Conservation (phyloP, 2,113 vertebrate species). For the Climacteris rufus region DNA sequence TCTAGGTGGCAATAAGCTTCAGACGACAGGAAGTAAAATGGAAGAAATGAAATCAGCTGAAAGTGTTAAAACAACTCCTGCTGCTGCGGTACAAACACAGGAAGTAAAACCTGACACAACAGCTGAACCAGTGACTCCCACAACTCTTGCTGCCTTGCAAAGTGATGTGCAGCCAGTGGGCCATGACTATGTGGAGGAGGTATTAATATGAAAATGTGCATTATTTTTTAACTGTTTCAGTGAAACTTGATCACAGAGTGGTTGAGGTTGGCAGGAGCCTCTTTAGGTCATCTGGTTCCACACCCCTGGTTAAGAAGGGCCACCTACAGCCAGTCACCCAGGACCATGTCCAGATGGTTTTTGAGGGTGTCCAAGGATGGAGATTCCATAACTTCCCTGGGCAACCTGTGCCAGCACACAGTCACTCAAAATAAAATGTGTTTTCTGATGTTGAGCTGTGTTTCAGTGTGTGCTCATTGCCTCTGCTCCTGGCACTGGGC, state of each 20-base stretch:
- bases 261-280: not conserved
- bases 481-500: not conserved
- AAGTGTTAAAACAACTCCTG: constrained; percentile 71
- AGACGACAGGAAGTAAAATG: constrained; percentile 83
- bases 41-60: constrained; percentile 87
- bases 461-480: not conserved
- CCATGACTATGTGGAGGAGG: constrained; percentile 98
- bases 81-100: constrained; percentile 67
- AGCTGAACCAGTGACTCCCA: constrained; percentile 81
- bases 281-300: not conserved
- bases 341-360: not conserved
- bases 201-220: constrained; percentile 50
- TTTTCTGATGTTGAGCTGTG: not conserved
- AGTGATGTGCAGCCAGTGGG: constrained; percentile 97
- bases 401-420: not conserved
- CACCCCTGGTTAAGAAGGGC: not conserved
- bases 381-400: not conserved
- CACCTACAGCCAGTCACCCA: not conserved
- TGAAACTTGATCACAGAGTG: not conserved
- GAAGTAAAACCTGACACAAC: constrained; percentile 81
- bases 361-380: not conserved
- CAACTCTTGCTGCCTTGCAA: constrained; percentile 88
- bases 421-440: not conserved
- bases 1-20: constrained; percentile 91
- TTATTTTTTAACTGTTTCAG: not conserved